These are phyloP conservation scores for Antheraea mylitta DNA, from an alignment of 1,140 invertebrate species.

Conservation along the genomic window DNA sequence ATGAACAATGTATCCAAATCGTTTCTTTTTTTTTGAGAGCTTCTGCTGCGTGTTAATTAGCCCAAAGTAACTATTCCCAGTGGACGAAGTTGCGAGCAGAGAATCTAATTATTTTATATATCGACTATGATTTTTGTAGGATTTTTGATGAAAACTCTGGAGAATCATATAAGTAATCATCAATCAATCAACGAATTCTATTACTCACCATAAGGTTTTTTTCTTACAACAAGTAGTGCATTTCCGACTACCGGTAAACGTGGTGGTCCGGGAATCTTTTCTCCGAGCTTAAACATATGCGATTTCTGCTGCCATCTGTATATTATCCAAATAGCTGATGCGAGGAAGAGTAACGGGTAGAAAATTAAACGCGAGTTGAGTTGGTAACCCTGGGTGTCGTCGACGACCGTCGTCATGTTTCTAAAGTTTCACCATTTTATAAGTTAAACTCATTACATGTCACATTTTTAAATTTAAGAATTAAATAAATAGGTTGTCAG, in stretches of 20 bases:
- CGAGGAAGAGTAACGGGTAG: constrained; percentile 52
- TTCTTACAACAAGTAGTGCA: constrained; percentile 72
- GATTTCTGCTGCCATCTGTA: constrained; percentile 67
- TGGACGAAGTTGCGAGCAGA: no score
- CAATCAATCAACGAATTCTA: background rate
- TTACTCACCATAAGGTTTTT: constrained; percentile 74
- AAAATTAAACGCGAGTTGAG: constrained; percentile 42
- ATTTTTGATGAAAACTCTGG: no score
- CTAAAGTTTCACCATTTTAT: constrained; percentile 16
- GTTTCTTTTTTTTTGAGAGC: no score
- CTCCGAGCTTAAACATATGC: constrained; percentile 63
- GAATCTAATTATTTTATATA: no score
- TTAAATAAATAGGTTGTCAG: no score
- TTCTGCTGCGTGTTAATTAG: no score
- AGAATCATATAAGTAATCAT: no score
- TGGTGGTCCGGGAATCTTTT: constrained; percentile 76
- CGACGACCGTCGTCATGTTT: constrained; percentile 50
- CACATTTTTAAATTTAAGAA: no score
- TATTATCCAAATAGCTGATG: constrained; percentile 49
- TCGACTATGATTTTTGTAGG: no score
- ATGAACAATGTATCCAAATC: no score
- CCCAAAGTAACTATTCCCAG: no score
- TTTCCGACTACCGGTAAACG: constrained; percentile 81
- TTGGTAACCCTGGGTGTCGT: constrained; percentile 36
- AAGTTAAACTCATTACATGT: no score